Conservation (phyloP, 2,797 vertebrate species). For the Morelia viridis region DNA sequence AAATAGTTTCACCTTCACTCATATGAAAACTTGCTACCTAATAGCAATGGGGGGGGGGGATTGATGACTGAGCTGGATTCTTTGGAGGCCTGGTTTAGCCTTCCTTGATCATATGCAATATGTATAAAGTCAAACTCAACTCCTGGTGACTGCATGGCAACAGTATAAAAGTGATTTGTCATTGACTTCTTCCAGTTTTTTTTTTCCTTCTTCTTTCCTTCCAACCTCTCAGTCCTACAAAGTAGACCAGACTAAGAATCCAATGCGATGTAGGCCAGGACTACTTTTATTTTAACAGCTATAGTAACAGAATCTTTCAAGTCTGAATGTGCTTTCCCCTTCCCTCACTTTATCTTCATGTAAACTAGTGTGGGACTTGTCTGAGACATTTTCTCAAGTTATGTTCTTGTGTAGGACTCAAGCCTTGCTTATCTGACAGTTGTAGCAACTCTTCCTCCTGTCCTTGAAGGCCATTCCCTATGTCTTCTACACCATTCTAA, state of each 20-base stretch:
- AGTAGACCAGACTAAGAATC: too few species aligned
- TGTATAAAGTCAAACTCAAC: background rate
- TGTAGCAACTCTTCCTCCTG: background rate
- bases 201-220: too few species aligned
- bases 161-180: too few species aligned
- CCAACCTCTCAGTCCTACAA: too few species aligned
- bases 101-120: background rate
- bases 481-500: background rate
- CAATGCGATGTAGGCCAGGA: background rate
- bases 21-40: background rate
- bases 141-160: too few species aligned
- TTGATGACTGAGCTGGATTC: background rate
- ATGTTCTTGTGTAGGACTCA: background rate
- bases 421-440: background rate
- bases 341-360: background rate
- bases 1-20: background rate
- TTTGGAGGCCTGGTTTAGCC: background rate
- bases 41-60: background rate
- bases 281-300: background rate
- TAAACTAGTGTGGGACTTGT: background rate
- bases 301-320: background rate
- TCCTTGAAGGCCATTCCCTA: background rate
- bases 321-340: background rate
- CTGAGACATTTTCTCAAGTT: background rate
- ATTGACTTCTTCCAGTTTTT: too few species aligned